Percentiles rank a stretch among this genome's conserved stretches.
phyloP scores from a whole-genome alignment of 1,140 invertebrate genomes.

The Trypoxylus dichotomus region DNA sequence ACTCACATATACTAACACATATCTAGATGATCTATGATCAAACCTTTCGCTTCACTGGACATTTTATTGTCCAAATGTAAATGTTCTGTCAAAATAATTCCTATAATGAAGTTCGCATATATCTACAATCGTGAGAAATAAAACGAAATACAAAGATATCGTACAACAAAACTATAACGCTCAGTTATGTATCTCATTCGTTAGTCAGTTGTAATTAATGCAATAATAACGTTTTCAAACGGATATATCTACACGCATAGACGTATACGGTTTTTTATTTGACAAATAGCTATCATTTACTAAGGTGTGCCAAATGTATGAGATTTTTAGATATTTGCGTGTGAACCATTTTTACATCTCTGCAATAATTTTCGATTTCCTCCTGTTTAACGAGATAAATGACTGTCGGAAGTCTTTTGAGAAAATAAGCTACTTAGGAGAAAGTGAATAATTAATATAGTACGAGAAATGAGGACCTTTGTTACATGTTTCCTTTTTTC shows the following conservation, averaged over 20 bases:
- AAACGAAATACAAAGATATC: neutral
- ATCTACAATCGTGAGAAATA: neutral
- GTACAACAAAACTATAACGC: neutral
- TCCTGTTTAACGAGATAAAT: neutral
- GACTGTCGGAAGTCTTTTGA: neutral
- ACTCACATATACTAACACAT: too few relatives aligned
- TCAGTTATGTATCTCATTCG: neutral
- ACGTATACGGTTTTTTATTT: neutral
- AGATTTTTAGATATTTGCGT: conserved; percentile 2
- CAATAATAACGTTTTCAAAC: neutral
- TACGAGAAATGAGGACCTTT: neutral
- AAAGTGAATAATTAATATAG: neutral
- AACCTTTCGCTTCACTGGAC: too few relatives aligned
- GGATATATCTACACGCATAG: neutral
- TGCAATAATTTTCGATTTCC: neutral
- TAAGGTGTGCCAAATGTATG: neutral
- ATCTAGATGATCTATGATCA: too few relatives aligned
- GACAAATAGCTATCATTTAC: neutral
- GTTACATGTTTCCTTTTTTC: neutral
- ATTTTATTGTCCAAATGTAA: too few relatives aligned
- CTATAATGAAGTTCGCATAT: too few relatives aligned
- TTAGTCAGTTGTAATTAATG: neutral
- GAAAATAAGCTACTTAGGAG: conserved; percentile 2
- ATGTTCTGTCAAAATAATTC: too few relatives aligned
- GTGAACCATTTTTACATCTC: neutral